Evolutionary conservation across 2,888 invertebrate species (phyloP).

Genomic region (Phengaris alcon): DNA sequence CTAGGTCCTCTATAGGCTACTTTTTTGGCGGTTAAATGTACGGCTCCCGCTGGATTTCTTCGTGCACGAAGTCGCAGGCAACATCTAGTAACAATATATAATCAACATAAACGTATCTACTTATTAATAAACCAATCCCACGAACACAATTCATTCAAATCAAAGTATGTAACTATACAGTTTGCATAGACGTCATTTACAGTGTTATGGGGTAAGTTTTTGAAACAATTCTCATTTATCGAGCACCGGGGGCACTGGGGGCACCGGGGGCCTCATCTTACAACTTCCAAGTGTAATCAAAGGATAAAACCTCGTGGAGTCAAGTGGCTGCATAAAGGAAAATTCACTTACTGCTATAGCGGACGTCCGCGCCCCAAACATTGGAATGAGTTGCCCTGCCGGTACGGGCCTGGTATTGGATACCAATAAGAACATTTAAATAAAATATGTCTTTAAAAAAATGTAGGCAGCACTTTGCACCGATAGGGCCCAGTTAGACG

Average conservation of each 20-base stretch:
- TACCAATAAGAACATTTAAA: not conserved
- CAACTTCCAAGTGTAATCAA: slow-evolving; percentile 63
- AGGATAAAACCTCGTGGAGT: slow-evolving; percentile 64
- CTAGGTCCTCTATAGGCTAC: too few species aligned
- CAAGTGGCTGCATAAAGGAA: slow-evolving; percentile 66
- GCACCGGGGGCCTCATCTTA: slow-evolving; percentile 51
- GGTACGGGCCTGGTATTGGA: slow-evolving; percentile 42
- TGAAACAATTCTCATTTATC: slow-evolving; percentile 56
- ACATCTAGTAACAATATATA: too few species aligned
- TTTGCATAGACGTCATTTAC: slow-evolving; percentile 5
- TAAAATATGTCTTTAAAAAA: too few species aligned
- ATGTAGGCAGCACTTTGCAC: too few species aligned
- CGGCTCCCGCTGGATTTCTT: too few species aligned
- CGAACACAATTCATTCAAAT: not conserved
- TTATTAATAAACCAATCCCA: too few species aligned
- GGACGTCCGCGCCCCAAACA: slow-evolving; percentile 63
- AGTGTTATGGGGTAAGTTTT: slow-evolving; percentile 48
- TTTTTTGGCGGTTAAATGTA: too few species aligned
- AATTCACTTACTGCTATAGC: slow-evolving; percentile 72
- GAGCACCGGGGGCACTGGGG: slow-evolving; percentile 44
- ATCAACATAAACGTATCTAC: too few species aligned
- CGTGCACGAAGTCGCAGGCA: too few species aligned
- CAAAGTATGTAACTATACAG: not conserved
- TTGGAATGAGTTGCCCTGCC: slow-evolving; percentile 47
- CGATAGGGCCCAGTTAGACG: too few species aligned